Percentiles rank a stretch among this genome's conserved stretches.
These are phyloP conservation scores for Tanytarsus gracilentus DNA, from an alignment of 2,888 invertebrate genomes.

Conservation along the genomic window DNA sequence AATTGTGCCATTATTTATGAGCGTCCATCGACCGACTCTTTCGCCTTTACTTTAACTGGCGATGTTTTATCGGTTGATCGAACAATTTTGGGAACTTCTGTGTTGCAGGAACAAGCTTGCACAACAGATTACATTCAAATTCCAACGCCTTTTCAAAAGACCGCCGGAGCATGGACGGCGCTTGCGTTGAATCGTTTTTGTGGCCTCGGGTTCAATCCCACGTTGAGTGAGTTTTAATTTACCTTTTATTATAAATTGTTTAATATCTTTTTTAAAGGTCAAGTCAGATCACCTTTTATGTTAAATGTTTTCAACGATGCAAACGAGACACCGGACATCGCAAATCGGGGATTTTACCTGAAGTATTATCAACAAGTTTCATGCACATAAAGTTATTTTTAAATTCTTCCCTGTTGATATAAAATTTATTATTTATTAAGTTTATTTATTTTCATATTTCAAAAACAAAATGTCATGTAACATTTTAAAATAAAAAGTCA, in stretches of 20 bases:
- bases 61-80: conserved; percentile 58
- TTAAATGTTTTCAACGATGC: conserved; percentile 60
- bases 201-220: conserved; percentile 54
- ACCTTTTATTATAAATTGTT: no score
- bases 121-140: conserved; percentile 66
- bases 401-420: no score
- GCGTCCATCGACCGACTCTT: conserved; percentile 42
- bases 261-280: no score
- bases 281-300: no score
- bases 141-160: conserved; percentile 52
- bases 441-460: no score
- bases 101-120: conserved; percentile 54
- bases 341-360: conserved; percentile 66
- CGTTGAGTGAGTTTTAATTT: background rate
- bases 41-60: conserved; percentile 62
- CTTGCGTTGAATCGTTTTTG: conserved; percentile 58
- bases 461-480: no score
- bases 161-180: conserved; percentile 35
- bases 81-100: conserved; percentile 51
- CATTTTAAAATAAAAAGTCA: no score
- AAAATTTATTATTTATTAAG: no score
- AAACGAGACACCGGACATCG: conserved; percentile 55
- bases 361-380: conserved; percentile 56
- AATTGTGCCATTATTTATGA: conserved; percentile 64
- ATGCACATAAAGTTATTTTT: conserved; percentile 42